A percentile compares a stretch with the other conserved stretches of the same genome.
Conservation (phyloP, 2,113 vertebrate genomes). For the Nyctereutes procyonoides region DNA sequence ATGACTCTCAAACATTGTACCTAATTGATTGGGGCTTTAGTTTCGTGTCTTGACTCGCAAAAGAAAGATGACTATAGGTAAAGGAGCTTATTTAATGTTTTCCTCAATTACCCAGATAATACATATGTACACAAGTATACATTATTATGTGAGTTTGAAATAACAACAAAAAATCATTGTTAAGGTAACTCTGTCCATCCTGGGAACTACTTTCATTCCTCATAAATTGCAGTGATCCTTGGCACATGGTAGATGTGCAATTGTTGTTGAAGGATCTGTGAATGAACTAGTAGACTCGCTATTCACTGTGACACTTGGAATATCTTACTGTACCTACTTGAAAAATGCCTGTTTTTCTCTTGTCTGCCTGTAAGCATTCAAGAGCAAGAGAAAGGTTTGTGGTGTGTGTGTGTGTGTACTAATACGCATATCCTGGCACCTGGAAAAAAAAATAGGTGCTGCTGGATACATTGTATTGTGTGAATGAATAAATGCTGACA, state of each 20-base stretch:
- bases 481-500: not conserved
- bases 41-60: constrained; percentile 13
- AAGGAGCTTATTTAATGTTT: not conserved
- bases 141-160: not conserved
- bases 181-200: not conserved
- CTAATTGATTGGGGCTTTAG: not conserved
- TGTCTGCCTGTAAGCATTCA: not conserved
- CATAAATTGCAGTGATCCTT: not conserved
- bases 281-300: not conserved
- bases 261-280: not conserved
- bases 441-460: not conserved
- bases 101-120: not conserved
- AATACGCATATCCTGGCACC: not conserved
- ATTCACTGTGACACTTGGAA: too few species aligned
- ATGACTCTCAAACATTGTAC: not conserved
- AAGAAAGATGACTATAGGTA: constrained; percentile 17
- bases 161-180: not conserved
- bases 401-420: not conserved
- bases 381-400: not conserved
- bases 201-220: not conserved
- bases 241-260: not conserved
- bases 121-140: not conserved
- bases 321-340: not conserved
- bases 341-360: not conserved
- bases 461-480: not conserved